Evolutionary conservation across 2,113 vertebrate species (phyloP).

Genomic region (Edolisoma coerulescens): DNA sequence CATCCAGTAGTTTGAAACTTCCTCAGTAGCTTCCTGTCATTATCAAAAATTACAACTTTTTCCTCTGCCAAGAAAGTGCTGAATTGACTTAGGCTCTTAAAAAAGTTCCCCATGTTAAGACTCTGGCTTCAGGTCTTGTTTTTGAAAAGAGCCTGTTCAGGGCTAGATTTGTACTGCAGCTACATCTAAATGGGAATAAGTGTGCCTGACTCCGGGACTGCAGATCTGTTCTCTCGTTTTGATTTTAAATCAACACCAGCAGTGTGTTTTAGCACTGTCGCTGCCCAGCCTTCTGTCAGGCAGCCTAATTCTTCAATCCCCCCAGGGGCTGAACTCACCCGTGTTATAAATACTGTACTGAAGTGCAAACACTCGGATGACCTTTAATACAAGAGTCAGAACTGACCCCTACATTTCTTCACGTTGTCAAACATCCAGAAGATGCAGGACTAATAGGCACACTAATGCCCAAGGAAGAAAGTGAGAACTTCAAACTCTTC

Average conservation of each 20-base stretch:
- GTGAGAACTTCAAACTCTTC: slow-evolving; percentile 32
- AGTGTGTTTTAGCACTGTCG: not conserved
- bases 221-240: not conserved
- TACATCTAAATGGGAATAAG: not conserved
- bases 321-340: not conserved
- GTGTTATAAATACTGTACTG: not conserved
- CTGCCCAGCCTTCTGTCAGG: not conserved
- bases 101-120: not conserved
- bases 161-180: not conserved
- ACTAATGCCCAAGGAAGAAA: slow-evolving; percentile 28
- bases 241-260: not conserved
- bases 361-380: not conserved
- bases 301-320: not conserved
- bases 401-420: slow-evolving; percentile 24
- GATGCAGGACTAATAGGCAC: not conserved
- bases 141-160: not conserved
- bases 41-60: not conserved
- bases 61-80: not conserved
- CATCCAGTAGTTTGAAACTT: not conserved
- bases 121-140: not conserved
- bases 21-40: not conserved
- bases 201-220: not conserved
- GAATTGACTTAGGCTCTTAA: not conserved
- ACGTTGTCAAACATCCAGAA: not conserved
- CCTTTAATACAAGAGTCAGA: not conserved